Evolutionary conservation across 2,113 vertebrate species (phyloP).

Genomic region (Chunga burmeisteri): DNA sequence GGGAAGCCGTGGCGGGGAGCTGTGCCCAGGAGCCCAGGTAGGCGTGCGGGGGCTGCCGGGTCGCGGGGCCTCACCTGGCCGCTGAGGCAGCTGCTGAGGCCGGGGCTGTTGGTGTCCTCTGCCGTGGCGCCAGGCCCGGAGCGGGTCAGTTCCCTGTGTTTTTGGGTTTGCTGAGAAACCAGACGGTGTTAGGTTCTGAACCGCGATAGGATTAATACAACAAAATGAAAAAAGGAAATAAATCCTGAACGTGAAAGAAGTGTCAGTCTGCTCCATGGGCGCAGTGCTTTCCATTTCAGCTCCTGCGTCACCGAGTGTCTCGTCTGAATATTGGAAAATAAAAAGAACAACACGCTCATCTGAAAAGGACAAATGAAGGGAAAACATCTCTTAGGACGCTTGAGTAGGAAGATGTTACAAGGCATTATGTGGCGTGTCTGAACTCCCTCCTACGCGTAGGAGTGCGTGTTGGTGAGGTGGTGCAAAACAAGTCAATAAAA

Average conservation of each 20-base stretch:
- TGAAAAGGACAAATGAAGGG: neutral
- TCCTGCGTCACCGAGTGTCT: neutral
- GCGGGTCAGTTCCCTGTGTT: fast-evolving
- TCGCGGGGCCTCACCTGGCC: fast-evolving
- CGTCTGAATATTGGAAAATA: neutral
- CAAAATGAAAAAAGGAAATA: neutral
- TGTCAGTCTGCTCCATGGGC: neutral
- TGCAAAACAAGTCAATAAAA: neutral
- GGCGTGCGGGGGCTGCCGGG: neutral
- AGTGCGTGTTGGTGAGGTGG: neutral
- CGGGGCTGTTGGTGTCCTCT: fast-evolving
- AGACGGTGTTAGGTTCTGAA: neutral
- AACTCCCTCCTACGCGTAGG: neutral
- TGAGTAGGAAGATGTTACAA: neutral
- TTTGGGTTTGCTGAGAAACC: neutral
- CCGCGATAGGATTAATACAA: fast-evolving
- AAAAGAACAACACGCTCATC: neutral
- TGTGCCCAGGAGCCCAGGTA: neutral
- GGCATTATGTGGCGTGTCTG: neutral
- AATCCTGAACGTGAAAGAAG: fast-evolving
- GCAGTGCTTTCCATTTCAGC: neutral
- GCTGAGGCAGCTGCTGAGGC: fast-evolving
- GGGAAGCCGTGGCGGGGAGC: fast-evolving
- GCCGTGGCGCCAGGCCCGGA: fast-evolving
- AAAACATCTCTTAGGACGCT: neutral